Conservation (phyloP, 2,888 invertebrate genomes). For the Boloria selene region DNA sequence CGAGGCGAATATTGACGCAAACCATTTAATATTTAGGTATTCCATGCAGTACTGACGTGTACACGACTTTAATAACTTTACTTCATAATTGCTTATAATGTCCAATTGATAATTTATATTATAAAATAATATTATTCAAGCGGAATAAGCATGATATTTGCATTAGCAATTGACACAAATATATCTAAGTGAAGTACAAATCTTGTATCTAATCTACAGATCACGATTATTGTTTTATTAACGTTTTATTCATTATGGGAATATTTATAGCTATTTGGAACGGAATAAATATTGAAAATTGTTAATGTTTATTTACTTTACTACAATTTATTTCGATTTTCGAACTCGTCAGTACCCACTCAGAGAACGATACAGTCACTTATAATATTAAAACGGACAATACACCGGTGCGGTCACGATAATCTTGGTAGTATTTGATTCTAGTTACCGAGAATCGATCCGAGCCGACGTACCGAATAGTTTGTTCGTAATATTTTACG, state of each 20-base stretch:
- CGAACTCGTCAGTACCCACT: slow-evolving; percentile 52
- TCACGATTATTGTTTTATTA: slow-evolving; percentile 35
- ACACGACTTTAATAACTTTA: slow-evolving; percentile 39
- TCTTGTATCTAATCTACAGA: slow-evolving; percentile 32
- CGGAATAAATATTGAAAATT: slow-evolving; percentile 7
- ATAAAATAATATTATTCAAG: slow-evolving; percentile 17
- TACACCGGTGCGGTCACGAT: slow-evolving; percentile 65
- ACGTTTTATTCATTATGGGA: slow-evolving; percentile 28
- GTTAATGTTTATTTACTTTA: slow-evolving; percentile 8
- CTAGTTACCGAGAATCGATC: slow-evolving; percentile 70
- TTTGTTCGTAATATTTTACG: slow-evolving; percentile 58
- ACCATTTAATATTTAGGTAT: slow-evolving; percentile 81
- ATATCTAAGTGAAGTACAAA: slow-evolving; percentile 26
- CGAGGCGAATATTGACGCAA: slow-evolving; percentile 71
- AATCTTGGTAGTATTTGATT: slow-evolving; percentile 68
- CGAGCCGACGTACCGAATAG: slow-evolving; percentile 56
- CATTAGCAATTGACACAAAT: slow-evolving; percentile 29
- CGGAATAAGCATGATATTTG: slow-evolving; percentile 32
- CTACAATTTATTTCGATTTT: slow-evolving; percentile 37
- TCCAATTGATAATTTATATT: slow-evolving; percentile 16
- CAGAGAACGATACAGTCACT: slow-evolving; percentile 61
- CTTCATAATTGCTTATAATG: slow-evolving; percentile 13
- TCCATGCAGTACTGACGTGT: slow-evolving; percentile 60
- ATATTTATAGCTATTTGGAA: slow-evolving; percentile 25
- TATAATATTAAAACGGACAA: slow-evolving; percentile 73